Conservation (phyloP, 2,888 invertebrate species). For the Cosmia pyralina region DNA sequence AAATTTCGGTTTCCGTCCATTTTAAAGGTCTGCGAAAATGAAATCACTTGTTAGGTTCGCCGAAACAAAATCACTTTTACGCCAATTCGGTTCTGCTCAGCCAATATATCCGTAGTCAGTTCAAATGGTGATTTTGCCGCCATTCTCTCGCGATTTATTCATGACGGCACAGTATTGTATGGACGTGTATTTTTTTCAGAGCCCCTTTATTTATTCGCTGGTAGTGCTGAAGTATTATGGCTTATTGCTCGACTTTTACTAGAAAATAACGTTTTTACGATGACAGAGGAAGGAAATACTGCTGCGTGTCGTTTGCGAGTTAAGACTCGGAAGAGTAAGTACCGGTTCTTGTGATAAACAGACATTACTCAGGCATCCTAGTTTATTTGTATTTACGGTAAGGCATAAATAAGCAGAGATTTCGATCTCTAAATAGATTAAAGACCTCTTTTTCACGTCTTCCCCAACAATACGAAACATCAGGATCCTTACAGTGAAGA, state of each 20-base stretch:
- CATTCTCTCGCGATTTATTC: constrained; percentile 64
- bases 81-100: constrained; percentile 75
- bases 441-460: neutral
- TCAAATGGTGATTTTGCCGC: constrained; percentile 70
- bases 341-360: constrained; percentile 32
- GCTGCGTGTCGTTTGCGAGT: constrained; percentile 50
- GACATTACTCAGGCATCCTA: constrained; percentile 19
- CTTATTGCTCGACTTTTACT: constrained; percentile 60
- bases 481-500: neutral
- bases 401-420: neutral
- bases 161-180: constrained; percentile 59
- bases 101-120: constrained; percentile 73
- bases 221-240: constrained; percentile 54
- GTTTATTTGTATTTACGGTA: constrained; percentile 16
- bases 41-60: constrained; percentile 79
- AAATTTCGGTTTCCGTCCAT: constrained; percentile 84
- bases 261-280: constrained; percentile 56
- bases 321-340: constrained; percentile 31
- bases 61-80: constrained; percentile 83
- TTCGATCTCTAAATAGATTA: neutral
- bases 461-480: neutral
- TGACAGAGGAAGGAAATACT: constrained; percentile 45
- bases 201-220: constrained; percentile 55
- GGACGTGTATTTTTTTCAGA: constrained; percentile 56
- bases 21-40: constrained; percentile 79